Evolutionary conservation across 2,888 invertebrate species (phyloP).

Genomic region (Pardosa pseudoannulata): DNA sequence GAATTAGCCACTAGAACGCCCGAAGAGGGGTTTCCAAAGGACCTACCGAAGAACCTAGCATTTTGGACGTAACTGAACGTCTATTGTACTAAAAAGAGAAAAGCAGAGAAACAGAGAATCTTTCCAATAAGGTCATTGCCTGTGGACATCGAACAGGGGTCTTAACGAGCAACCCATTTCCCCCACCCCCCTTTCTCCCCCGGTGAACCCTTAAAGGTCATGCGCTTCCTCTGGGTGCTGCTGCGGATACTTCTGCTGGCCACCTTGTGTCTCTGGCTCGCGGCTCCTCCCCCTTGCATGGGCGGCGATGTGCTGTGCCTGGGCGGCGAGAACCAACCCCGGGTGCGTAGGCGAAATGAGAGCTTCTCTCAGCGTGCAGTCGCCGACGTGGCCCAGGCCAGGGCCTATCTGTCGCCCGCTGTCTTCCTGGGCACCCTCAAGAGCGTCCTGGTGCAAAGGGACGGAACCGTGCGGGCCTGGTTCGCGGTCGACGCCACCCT

Average conservation of each 20-base stretch:
- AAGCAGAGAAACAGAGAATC: too few species aligned
- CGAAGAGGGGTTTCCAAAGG: too few species aligned
- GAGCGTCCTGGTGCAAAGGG: conserved; percentile 54
- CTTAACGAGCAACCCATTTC: too few species aligned
- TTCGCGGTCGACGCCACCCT: conserved; percentile 49
- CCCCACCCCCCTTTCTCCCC: conserved; percentile 9
- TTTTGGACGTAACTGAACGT: too few species aligned
- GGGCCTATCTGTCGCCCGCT: conserved; percentile 43
- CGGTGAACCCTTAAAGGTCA: conserved; percentile 41
- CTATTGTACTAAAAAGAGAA: too few species aligned
- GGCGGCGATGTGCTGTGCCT: conserved; percentile 23
- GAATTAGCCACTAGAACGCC: too few species aligned
- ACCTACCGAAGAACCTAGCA: too few species aligned
- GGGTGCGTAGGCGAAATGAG: conserved; percentile 29
- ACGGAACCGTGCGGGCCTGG: conserved; percentile 48
- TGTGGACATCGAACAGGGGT: too few species aligned
- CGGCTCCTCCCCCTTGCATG: conserved; percentile 34
- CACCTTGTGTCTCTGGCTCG: conserved; percentile 45
- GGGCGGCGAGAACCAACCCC: conserved; percentile 35
- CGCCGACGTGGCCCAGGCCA: conserved; percentile 41
- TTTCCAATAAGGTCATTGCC: too few species aligned
- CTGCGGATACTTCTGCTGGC: conserved; percentile 56
- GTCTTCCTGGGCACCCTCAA: conserved; percentile 56
- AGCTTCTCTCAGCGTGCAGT: conserved; percentile 39
- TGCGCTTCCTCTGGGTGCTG: conserved; percentile 37